Evolutionary conservation across 2,888 invertebrate species (phyloP).

Genomic region (Alcis repandata): DNA sequence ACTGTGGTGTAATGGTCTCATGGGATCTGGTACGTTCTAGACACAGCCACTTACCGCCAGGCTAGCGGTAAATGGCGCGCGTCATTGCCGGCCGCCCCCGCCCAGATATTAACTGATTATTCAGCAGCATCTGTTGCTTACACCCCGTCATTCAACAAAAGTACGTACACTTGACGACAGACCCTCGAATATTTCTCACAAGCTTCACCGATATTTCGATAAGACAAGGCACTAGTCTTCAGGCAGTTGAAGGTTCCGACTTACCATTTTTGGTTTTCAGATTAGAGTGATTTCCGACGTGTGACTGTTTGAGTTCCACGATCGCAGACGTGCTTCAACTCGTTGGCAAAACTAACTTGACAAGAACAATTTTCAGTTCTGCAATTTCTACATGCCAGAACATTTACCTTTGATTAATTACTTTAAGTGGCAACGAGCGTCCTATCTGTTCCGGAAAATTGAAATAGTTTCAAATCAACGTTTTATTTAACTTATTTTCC

Average conservation of each 20-base stretch:
- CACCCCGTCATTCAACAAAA: conserved; percentile 47
- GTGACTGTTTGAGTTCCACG: conserved; percentile 42
- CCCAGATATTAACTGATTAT: conserved; percentile 65
- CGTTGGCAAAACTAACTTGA: conserved; percentile 60
- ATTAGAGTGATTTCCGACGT: conserved; percentile 12
- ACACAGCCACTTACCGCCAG: conserved; percentile 71
- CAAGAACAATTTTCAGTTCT: conserved; percentile 70
- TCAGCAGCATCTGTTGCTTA: conserved; percentile 62
- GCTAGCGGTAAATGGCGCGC: conserved; percentile 71
- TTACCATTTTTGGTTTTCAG: background rate
- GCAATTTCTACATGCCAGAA: conserved; percentile 68
- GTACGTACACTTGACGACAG: conserved; percentile 43
- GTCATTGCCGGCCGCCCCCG: conserved; percentile 56
- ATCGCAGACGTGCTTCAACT: conserved; percentile 46
- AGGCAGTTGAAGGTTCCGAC: background rate
- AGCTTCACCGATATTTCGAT: conserved; percentile 27
- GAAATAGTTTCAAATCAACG: background rate
- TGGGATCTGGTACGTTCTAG: conserved; percentile 64
- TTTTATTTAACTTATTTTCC: background rate
- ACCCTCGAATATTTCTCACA: conserved; percentile 30
- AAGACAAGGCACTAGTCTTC: conserved; percentile 6
- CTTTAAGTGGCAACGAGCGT: conserved; percentile 25
- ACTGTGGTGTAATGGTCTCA: conserved; percentile 61
- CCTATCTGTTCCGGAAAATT: conserved; percentile 16
- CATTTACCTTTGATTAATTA: conserved; percentile 68